phyloP scores from a whole-genome alignment of 2,888 invertebrate genomes.

The Bedellia somnulentella region DNA sequence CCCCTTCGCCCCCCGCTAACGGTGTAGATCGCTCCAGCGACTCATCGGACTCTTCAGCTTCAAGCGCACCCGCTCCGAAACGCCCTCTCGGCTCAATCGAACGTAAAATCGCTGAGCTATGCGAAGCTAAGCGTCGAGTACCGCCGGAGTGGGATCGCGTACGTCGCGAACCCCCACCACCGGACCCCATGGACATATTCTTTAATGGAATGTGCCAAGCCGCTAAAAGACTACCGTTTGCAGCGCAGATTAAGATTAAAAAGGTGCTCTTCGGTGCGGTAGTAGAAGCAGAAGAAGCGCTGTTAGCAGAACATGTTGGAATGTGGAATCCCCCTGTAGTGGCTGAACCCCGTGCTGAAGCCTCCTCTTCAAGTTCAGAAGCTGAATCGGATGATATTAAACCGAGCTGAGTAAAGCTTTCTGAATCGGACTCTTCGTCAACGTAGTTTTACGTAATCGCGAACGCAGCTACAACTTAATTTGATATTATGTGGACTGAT shows the following conservation, averaged over 20 bases:
- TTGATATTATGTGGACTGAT: too few species aligned
- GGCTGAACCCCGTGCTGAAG: slow-evolving; percentile 18
- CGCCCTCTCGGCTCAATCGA: slow-evolving; percentile 26
- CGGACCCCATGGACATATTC: slow-evolving; percentile 44
- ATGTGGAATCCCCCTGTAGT: slow-evolving; percentile 30
- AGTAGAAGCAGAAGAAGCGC: slow-evolving; percentile 38
- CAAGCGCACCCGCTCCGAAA: slow-evolving; percentile 21
- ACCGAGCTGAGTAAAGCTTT: slow-evolving; percentile 30
- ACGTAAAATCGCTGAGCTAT: slow-evolving; percentile 31
- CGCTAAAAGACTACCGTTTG: slow-evolving; percentile 41
- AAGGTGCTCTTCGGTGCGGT: slow-evolving; percentile 37
- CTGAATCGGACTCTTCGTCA: too few species aligned
- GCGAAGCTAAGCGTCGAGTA: slow-evolving; percentile 19
- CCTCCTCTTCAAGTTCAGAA: slow-evolving; percentile 22
- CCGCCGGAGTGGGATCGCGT: background rate
- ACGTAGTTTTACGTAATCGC: too few species aligned
- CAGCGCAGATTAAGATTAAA: slow-evolving; percentile 42
- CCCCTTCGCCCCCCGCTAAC: slow-evolving; percentile 11
- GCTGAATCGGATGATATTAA: slow-evolving; percentile 14
- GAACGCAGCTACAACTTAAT: too few species aligned
- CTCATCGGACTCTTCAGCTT: slow-evolving; percentile 18
- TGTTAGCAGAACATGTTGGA: slow-evolving; percentile 40
- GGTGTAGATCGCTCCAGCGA: too few species aligned
- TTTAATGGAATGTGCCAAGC: slow-evolving; percentile 52
- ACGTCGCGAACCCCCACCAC: slow-evolving; percentile 10